phyloP scores from a whole-genome alignment of 2,113 vertebrate species.

The Alligator sinensis region DNA sequence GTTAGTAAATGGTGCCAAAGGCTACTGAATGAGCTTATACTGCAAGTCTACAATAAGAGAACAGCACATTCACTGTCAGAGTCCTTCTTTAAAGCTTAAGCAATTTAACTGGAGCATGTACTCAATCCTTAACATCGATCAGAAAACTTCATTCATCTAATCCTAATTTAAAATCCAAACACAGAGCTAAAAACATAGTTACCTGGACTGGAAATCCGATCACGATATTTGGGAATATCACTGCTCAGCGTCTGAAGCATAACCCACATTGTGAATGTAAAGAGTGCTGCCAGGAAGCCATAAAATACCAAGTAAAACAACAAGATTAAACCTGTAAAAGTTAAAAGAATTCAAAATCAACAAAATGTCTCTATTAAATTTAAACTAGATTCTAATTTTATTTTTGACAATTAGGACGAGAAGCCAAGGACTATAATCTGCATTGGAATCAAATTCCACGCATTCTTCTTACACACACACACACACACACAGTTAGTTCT shows the following conservation, averaged over 20 bases:
- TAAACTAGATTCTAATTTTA: neutral
- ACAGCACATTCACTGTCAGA: neutral
- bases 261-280: conserved; percentile 96
- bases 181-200: conserved; percentile 45
- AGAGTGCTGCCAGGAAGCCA: conserved; percentile 95
- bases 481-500: neutral
- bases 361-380: neutral
- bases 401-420: neutral
- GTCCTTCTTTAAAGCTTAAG: neutral
- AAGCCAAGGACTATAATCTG: neutral
- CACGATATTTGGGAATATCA: conserved; percentile 89
- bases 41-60: neutral
- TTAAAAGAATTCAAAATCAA: neutral
- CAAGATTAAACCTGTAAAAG: conserved; percentile 89
- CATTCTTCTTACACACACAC: neutral
- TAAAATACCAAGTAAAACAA: conserved; percentile 97
- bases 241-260: conserved; percentile 95
- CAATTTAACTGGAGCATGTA: neutral
- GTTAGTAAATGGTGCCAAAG: neutral
- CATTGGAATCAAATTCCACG: too few relatives aligned
- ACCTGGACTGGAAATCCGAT: conserved; percentile 94
- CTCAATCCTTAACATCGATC: neutral
- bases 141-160: neutral
- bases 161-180: neutral
- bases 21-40: neutral